Conservation (phyloP, 2,888 invertebrate genomes). For the Macrophya annulata region DNA sequence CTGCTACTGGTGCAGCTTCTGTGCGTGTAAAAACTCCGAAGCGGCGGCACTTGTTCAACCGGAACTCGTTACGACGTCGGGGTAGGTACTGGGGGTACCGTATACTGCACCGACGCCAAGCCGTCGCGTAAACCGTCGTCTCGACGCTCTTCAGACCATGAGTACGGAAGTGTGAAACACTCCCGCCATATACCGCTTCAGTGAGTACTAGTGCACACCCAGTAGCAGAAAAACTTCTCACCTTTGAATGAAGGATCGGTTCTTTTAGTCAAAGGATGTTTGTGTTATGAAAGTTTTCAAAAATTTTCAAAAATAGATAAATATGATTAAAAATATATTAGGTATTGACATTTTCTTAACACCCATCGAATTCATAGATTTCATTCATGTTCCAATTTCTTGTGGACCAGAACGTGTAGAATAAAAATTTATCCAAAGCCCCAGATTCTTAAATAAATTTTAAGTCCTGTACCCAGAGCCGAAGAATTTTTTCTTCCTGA, state of each 20-base stretch:
- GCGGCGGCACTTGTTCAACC: slow-evolving; percentile 15
- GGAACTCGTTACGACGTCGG: slow-evolving; percentile 35
- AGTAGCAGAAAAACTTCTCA: background rate
- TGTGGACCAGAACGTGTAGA: no score
- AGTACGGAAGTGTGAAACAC: slow-evolving; percentile 35
- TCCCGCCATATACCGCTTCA: background rate
- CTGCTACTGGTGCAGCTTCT: background rate
- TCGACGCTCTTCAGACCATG: slow-evolving; percentile 15
- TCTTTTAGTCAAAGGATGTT: background rate
- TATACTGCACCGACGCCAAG: background rate
- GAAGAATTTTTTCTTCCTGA: no score
- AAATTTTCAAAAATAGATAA: no score
- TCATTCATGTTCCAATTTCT: no score
- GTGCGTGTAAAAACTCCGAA: slow-evolving; percentile 1
- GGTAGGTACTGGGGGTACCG: background rate
- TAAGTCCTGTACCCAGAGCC: no score
- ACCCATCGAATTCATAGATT: no score
- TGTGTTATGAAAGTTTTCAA: no score
- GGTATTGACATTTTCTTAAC: no score
- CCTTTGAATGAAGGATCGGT: background rate
- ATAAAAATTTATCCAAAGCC: no score
- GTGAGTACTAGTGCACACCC: background rate
- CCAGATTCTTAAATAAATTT: no score
- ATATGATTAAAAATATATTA: no score
- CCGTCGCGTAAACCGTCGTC: background rate